A percentile compares a stretch with the other conserved stretches of the same genome.
phyloP scores from a whole-genome alignment of 2,797 vertebrate genomes.

The Schizopygopsis malacanthus region DNA sequence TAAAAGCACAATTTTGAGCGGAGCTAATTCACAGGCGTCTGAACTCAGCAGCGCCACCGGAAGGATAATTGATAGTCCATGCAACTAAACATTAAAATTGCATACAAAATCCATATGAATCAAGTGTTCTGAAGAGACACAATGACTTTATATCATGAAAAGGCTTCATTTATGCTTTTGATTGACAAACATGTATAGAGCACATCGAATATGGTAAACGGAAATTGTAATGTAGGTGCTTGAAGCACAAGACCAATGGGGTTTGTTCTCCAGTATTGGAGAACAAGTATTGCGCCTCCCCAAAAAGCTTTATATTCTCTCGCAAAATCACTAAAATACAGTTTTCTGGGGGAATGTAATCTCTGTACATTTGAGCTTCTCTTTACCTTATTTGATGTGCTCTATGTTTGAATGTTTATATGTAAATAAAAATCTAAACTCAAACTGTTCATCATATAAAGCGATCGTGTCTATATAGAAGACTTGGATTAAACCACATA shows the following conservation, averaged over 20 bases:
- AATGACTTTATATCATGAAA: not conserved
- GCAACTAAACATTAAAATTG: no score
- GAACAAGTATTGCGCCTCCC: no score
- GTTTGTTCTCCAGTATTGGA: not conserved
- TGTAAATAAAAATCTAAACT: not conserved
- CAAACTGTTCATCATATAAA: not conserved
- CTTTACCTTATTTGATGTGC: not conserved
- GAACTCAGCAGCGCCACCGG: no score
- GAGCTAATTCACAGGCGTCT: no score
- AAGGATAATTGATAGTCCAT: no score
- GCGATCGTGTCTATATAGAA: not conserved
- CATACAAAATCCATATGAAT: no score
- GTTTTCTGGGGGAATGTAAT: not conserved
- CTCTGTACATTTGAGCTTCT: not conserved
- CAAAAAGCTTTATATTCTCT: not conserved
- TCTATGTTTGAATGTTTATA: not conserved
- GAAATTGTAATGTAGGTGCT: not conserved
- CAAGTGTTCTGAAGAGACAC: not conserved
- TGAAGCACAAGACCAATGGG: not conserved
- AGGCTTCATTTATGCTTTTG: not conserved
- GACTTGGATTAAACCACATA: not conserved
- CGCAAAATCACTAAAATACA: not conserved
- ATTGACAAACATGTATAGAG: not conserved
- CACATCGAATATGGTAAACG: not conserved
- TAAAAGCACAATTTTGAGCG: no score